Evolutionary conservation across 2,888 invertebrate genomes (phyloP), one percentile per base, ranked within the genome.

Genomic region (Macaria notata): DNA sequence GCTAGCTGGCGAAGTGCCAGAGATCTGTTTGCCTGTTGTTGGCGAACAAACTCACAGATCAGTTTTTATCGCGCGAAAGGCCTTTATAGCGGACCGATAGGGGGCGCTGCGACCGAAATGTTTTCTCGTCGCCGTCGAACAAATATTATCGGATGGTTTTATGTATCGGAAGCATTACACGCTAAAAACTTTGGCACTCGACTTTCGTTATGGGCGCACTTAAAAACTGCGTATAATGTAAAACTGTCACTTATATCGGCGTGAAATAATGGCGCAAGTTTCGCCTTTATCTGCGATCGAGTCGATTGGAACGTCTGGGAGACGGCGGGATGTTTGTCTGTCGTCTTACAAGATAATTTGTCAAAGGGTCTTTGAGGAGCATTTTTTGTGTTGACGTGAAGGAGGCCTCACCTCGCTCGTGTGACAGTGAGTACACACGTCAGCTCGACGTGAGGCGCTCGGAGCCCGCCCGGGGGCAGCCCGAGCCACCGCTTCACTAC

Each of bases 51-150:
- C 89, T 88, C 87, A 84, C 90, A 88, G 90, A 92, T 92, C 91
- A 88, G 89, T 91, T 91, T 91, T 91, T 92, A 92, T 92, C 90
- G 86, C 86, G 86, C 85, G 84, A 86, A 86, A 89, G 87, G 89
- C 90, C 89, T 92, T 92, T 92, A 92, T 90, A 82, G 88, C 79
- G 84, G 79, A 83, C 86, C 86, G 87, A 87, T 86, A 85, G 84
- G 80, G 80, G 79, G 79, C 75, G 79, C 78, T 73, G 51, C 70
- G 72, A 75, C 75, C 83, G 78, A 81, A 86, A 86, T 86, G 86
- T 86, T 87, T 88, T 83, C 83, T 78, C 76, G 79, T 84, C 84
- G 84, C 80, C 84, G 81, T 76, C 81, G 81, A 84, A 82, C 81
- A 85, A 88, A 89, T 88, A 88, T 84, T 84, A 86, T 86, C 84